Evolutionary conservation across 2,797 vertebrate species (phyloP).

Genomic region (Microctenopoma steveboyesi): DNA sequence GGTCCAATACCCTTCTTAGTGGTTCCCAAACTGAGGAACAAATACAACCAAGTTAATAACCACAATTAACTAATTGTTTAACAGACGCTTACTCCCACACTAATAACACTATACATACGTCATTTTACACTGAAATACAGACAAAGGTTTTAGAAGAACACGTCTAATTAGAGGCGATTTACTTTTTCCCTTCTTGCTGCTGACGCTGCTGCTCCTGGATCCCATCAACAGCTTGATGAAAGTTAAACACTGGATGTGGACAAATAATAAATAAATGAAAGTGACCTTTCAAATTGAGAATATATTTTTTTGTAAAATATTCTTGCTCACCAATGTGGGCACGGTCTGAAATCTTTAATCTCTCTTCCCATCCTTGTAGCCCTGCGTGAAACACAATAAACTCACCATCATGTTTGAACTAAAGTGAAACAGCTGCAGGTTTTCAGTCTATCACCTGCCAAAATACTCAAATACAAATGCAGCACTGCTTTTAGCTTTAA

Average conservation of each 20-base stretch:
- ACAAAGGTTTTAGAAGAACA: background rate
- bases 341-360: slow-evolving; percentile 87
- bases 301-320: accelerated
- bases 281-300: background rate
- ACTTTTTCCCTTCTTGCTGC: slow-evolving; percentile 87
- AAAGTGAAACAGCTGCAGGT: background rate
- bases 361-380: slow-evolving; percentile 85
- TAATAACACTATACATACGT: background rate
- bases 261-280: background rate
- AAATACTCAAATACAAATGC: background rate
- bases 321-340: slow-evolving; percentile 84
- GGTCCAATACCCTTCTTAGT: slow-evolving; percentile 89
- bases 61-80: background rate
- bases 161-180: slow-evolving; percentile 29
- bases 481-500: background rate
- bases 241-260: slow-evolving; percentile 84
- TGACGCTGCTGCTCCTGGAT: slow-evolving; percentile 87
- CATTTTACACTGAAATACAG: background rate
- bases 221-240: slow-evolving; percentile 87
- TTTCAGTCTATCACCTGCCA: background rate
- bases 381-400: slow-evolving; percentile 63
- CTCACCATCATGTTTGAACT: background rate
- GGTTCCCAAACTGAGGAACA: slow-evolving; percentile 83
- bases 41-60: slow-evolving; percentile 7
- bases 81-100: accelerated